These are phyloP conservation scores for Diachrysia chrysitis DNA, from an alignment of 2,888 invertebrate species.

Conservation along the genomic window DNA sequence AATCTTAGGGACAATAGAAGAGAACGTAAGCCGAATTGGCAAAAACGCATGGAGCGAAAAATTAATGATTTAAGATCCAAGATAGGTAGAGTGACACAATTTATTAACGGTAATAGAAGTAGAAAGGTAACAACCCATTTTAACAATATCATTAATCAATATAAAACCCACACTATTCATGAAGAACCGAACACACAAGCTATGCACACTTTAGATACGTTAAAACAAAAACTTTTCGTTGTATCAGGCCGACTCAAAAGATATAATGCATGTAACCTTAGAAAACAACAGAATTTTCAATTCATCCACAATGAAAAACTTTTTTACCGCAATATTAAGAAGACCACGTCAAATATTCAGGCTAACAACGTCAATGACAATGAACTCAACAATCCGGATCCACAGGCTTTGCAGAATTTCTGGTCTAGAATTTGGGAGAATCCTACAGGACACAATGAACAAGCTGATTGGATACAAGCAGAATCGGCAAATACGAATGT, in stretches of 20 bases:
- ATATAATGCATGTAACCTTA: slow-evolving; percentile 14
- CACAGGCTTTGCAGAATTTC: slow-evolving; percentile 12
- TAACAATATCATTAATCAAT: neutral
- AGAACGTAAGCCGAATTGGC: slow-evolving; percentile 13
- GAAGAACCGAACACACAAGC: slow-evolving; percentile 17
- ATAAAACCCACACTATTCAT: slow-evolving; percentile 13
- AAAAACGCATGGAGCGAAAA: slow-evolving; percentile 12
- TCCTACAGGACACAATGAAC: slow-evolving; percentile 10
- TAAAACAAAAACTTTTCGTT: slow-evolving; percentile 27
- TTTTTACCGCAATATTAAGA: slow-evolving; percentile 10
- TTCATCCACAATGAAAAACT: slow-evolving; percentile 26
- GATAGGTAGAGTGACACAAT: slow-evolving; percentile 22
- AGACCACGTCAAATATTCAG: too few species aligned
- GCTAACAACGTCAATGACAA: too few species aligned
- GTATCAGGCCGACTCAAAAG: slow-evolving; percentile 12
- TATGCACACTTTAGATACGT: slow-evolving; percentile 19
- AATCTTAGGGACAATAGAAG: neutral
- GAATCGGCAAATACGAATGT: neutral
- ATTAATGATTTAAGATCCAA: slow-evolving; percentile 5
- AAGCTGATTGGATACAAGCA: slow-evolving; percentile 20
- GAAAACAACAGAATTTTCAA: slow-evolving; percentile 26
- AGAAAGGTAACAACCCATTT: slow-evolving; percentile 13
- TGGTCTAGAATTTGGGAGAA: slow-evolving; percentile 22
- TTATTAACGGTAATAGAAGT: slow-evolving; percentile 19
- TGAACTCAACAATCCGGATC: neutral